Evolutionary conservation across 2,113 vertebrate species (phyloP).

Genomic region (Empidonax alnorum): DNA sequence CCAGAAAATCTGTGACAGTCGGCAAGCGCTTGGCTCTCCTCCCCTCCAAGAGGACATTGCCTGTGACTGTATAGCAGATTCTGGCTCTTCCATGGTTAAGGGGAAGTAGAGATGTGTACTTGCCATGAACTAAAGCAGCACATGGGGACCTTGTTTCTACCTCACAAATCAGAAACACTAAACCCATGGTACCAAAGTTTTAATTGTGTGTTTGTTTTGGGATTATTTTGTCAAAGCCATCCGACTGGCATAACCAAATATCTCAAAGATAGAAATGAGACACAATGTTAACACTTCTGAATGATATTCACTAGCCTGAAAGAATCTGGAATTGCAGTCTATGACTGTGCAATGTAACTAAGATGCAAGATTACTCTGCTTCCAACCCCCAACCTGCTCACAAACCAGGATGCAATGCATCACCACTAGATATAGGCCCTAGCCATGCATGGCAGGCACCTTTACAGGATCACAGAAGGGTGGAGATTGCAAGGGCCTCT

Average conservation of each 20-base stretch:
- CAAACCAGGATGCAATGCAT: not conserved
- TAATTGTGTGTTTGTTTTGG: not conserved
- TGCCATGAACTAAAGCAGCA: not conserved
- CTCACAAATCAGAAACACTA: not conserved
- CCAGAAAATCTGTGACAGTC: accelerated
- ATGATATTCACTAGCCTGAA: not conserved
- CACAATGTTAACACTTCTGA: not conserved
- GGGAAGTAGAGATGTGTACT: not conserved
- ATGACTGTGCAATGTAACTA: not conserved
- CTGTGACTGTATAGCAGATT: not conserved
- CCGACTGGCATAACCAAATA: not conserved
- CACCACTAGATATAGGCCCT: not conserved
- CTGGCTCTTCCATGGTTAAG: not conserved
- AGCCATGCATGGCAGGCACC: not conserved
- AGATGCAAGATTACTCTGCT: not conserved
- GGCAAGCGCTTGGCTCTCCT: accelerated
- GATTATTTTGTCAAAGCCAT: not conserved
- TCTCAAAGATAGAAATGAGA: not conserved
- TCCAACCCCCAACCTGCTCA: not conserved
- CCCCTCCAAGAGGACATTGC: accelerated
- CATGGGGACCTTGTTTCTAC: not conserved
- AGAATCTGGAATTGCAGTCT: not conserved
- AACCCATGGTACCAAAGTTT: accelerated
- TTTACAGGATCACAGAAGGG: not conserved
- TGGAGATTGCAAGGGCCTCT: not conserved